phyloP scores from a whole-genome alignment of 2,797 vertebrate species.

The Miichthys miiuy region DNA sequence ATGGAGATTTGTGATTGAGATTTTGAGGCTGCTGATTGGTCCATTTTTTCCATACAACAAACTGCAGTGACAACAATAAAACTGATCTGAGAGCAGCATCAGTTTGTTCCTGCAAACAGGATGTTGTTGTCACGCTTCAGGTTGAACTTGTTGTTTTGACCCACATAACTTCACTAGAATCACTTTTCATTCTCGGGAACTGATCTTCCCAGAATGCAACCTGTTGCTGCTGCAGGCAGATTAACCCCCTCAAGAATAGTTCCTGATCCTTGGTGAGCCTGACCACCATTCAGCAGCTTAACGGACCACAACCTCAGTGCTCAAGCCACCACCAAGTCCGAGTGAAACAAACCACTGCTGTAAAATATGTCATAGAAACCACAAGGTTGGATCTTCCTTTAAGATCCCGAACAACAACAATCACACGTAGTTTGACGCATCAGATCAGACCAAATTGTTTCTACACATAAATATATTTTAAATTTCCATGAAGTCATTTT shows the following conservation, averaged over 20 bases:
- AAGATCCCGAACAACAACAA: not conserved
- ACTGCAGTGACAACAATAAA: not conserved
- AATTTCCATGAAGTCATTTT: not conserved
- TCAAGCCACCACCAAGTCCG: not conserved
- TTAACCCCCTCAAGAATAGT: slow-evolving; percentile 69
- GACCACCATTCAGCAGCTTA: slow-evolving; percentile 44
- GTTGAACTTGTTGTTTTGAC: slow-evolving; percentile 70
- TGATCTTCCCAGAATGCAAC: slow-evolving; percentile 72
- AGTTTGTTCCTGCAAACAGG: not conserved
- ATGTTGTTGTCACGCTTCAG: slow-evolving; percentile 31
- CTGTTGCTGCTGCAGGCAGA: slow-evolving; percentile 51
- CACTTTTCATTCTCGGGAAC: slow-evolving; percentile 30
- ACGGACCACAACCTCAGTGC: not conserved
- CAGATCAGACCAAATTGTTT: not conserved
- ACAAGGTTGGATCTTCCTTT: not conserved
- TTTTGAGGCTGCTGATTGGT: slow-evolving; percentile 8
- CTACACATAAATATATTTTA: too few species aligned
- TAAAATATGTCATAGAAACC: not conserved
- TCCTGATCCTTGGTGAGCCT: slow-evolving; percentile 62
- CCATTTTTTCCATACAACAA: not conserved
- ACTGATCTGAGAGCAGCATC: not conserved
- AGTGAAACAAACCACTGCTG: not conserved
- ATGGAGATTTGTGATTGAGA: too few species aligned
- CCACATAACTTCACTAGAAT: slow-evolving; percentile 48
- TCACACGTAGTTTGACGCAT: too few species aligned